Base-by-base conservation (phyloP, 2,888 invertebrate species). In the Strigamia maritima region DNA sequence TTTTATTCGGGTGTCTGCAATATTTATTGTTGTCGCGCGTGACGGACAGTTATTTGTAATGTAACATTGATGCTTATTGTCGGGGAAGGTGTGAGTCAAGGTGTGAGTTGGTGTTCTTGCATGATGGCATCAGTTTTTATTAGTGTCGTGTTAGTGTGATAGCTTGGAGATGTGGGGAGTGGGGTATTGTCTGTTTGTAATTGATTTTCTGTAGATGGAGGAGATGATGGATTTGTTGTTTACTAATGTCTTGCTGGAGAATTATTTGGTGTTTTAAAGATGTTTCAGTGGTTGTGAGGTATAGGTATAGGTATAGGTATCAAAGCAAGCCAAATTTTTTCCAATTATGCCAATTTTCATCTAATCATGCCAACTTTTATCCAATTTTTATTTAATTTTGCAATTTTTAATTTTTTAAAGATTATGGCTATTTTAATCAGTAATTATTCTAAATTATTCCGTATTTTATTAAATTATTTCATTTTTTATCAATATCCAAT, bases 101-200 rank as follows among this genome's bases (percentile, higher is more conserved):
- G 70, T 70, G 70, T 70, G 28, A 70, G 16, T 28, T 28, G 28
- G 26, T 70, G 70, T 70, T 16, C 35, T 7, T 28, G 28, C 16
- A n/a, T 70, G 70, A 70, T 12, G 7, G 70, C 70, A 70, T 70
- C 70, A 70, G 70, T 70, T 70, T 70, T 70, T 28, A 70, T 70
- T 70, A 70, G 70, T n/a, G 26, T 70, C 70, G n/a, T 70, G 70
- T 26, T 70, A 28, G 2, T 70, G 10, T 14, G 26, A 16, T 70
- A 26, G 70, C 70, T 4, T n/a, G 22, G 70, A 26, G 70, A 8
- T 4, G n/a, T 26, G 24, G 26, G 28, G 26, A 28, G 70, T 26
- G 26, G 70, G 14, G 14, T 28, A 26, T 8, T 70, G 70, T 8
- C 70, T 26, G 2, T n/a, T 26, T 26, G 28, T 70, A 70, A 70